Percentiles rank a stretch among this genome's conserved stretches.
These are phyloP conservation scores for Malacoctenus gilli DNA, from an alignment of 2,797 vertebrate species.

Conservation along the genomic window DNA sequence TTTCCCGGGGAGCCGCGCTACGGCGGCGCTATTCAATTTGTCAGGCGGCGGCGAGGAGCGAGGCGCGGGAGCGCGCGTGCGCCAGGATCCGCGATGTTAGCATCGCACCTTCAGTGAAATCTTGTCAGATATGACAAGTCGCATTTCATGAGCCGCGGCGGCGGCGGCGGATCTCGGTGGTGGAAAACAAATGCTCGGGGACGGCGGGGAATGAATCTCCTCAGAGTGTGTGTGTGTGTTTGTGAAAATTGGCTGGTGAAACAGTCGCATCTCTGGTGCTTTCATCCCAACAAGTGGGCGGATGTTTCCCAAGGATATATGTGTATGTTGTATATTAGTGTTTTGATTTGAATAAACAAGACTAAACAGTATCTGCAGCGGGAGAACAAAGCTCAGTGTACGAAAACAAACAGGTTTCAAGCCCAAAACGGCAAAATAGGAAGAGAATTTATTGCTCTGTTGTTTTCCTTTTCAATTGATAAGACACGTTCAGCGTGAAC, in stretches of 20 bases:
- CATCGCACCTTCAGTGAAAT: constrained; percentile 36
- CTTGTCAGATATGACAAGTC: constrained; percentile 36
- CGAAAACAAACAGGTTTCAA: background rate
- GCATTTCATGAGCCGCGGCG: no score
- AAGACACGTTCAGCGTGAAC: no score
- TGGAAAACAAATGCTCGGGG: constrained; percentile 13
- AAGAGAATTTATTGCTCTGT: no score
- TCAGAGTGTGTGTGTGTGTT: constrained; percentile 29
- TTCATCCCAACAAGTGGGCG: constrained; percentile 36
- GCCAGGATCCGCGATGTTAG: constrained; percentile 2
- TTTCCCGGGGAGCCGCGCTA: no score
- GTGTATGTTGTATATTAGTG: constrained; percentile 20
- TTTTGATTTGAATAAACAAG: constrained; percentile 13
- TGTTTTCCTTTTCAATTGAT: no score
- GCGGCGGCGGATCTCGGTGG: no score
- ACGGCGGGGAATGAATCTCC: constrained; percentile 30
- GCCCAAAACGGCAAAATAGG: no score
- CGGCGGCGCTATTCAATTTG: no score
- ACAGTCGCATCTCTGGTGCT: constrained; percentile 24
- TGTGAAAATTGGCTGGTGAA: constrained; percentile 32
- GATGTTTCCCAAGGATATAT: constrained; percentile 24
- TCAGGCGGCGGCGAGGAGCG: no score
- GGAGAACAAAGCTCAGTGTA: background rate
- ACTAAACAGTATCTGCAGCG: constrained; percentile 9
- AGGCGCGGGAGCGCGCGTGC: no score